These are phyloP conservation scores for Mesaphorura yosii DNA, from an alignment of 1,140 invertebrate genomes.

Conservation along the genomic window DNA sequence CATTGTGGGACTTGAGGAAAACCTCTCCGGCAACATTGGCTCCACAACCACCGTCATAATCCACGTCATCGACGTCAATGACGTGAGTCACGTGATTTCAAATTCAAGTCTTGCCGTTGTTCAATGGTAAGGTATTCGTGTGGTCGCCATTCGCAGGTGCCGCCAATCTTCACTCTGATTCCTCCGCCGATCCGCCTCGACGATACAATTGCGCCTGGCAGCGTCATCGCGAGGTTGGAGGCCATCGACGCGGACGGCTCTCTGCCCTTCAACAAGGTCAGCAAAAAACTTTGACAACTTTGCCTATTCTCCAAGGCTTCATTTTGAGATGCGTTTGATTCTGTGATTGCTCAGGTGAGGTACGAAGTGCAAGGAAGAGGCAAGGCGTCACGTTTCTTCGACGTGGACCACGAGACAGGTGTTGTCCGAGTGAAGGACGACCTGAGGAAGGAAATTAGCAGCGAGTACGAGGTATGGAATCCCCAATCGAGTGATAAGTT, in stretches of 20 bases:
- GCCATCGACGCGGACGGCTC: constrained; percentile 73
- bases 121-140: no score
- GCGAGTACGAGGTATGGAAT: constrained; percentile 67
- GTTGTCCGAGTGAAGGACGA: constrained; percentile 65
- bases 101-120: no score
- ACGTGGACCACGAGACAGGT: constrained; percentile 70
- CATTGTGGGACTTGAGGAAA: constrained; percentile 67
- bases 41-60: constrained; percentile 63
- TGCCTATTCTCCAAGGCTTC: neutral
- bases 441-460: constrained; percentile 66
- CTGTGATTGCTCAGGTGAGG: no score
- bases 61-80: constrained; percentile 42
- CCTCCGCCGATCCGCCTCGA: constrained; percentile 68
- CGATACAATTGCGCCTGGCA: constrained; percentile 67
- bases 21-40: constrained; percentile 52
- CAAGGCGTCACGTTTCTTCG: constrained; percentile 68
- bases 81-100: neutral
- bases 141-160: no score
- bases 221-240: constrained; percentile 58
- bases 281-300: neutral
- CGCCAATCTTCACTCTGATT: constrained; percentile 69
- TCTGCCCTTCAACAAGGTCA: constrained; percentile 28
- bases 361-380: constrained; percentile 71
- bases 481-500: no score
- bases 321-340: no score